phyloP scores from a whole-genome alignment of 2,797 vertebrate species.

The Balearica regulorum region DNA sequence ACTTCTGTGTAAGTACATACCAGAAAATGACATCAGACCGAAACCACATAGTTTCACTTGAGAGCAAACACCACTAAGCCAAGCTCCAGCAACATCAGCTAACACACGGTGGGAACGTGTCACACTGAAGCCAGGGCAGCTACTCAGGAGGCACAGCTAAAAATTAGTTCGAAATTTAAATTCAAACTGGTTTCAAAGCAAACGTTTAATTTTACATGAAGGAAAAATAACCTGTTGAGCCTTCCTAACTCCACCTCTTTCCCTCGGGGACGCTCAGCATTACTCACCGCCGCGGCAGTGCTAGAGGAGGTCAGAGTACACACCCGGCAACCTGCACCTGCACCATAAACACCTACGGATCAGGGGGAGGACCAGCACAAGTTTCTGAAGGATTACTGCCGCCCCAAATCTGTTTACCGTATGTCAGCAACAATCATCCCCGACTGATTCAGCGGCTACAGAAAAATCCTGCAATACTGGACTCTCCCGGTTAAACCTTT shows the following conservation, averaged over 20 bases:
- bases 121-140: not conserved
- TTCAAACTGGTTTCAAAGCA: not conserved
- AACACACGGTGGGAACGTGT: not conserved
- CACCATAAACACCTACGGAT: not conserved
- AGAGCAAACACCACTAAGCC: not conserved
- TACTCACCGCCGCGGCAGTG: not conserved
- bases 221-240: constrained; percentile 50
- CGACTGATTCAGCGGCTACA: constrained; percentile 26
- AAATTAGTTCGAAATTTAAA: not conserved
- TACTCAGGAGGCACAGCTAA: not conserved
- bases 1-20: not conserved
- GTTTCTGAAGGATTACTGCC: not conserved
- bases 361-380: not conserved
- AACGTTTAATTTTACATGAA: not conserved
- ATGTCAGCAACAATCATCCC: constrained; percentile 5
- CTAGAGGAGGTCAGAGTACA: constrained; percentile 32
- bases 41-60: constrained; percentile 75
- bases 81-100: not conserved
- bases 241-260: constrained; percentile 6
- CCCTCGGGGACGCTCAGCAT: not conserved
- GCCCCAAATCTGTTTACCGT: not conserved
- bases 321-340: constrained; percentile 56
- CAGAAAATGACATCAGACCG: constrained; percentile 74
- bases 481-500: not conserved
- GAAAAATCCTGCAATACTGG: constrained; percentile 15